Conservation (phyloP, 1,140 invertebrate species). For the Liolophura sinensis region DNA sequence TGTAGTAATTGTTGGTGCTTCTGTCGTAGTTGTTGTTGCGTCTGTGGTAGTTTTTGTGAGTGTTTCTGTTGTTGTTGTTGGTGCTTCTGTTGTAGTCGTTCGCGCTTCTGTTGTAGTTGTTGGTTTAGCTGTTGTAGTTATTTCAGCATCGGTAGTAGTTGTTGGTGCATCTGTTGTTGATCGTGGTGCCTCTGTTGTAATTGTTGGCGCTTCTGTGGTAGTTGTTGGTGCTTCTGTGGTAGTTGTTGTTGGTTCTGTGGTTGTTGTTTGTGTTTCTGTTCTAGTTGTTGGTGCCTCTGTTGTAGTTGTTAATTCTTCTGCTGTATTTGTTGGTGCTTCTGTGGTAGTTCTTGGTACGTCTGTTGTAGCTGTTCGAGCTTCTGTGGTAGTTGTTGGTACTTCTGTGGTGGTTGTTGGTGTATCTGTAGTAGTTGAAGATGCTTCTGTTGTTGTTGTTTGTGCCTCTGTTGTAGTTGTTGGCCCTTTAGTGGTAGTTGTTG, state of each 20-base stretch:
- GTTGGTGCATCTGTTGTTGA: no score
- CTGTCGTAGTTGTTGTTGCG: not conserved
- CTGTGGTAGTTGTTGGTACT: no score
- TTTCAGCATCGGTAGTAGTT: not conserved
- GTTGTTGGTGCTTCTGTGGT: not conserved
- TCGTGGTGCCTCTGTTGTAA: no score
- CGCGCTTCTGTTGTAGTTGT: conserved; percentile 5
- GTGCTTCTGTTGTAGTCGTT: not conserved
- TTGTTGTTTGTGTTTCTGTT: not conserved
- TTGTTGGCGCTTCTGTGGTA: no score
- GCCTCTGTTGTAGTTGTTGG: not conserved
- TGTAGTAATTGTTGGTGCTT: no score
- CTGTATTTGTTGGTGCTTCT: not conserved
- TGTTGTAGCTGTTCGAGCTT: no score
- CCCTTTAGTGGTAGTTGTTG: not conserved
- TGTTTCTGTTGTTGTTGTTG: conserved; percentile 5
- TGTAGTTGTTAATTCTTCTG: not conserved
- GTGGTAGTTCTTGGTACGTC: no score
- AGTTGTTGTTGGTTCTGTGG: not conserved
- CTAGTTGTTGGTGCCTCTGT: not conserved
- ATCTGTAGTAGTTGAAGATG: not conserved
- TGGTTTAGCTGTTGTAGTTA: conserved; percentile 1
- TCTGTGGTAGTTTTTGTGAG: not conserved
- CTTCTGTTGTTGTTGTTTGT: not conserved
- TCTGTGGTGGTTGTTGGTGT: no score